Base-by-base conservation (phyloP, 2,797 vertebrate species). In the Diplodus puntazzo region DNA sequence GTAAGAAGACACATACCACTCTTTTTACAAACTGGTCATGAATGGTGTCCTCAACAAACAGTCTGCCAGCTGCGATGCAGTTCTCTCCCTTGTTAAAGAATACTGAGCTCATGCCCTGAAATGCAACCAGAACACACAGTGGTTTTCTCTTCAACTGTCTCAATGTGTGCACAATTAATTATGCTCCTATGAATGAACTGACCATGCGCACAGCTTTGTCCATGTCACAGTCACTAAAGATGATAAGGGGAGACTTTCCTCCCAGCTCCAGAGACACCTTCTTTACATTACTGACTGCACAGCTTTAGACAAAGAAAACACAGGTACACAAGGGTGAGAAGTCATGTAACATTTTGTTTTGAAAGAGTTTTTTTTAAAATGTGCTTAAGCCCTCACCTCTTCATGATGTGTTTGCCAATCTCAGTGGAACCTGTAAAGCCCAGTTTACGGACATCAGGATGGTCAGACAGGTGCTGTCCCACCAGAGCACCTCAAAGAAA, bases 1-100 rank as follows among this genome's bases (percentile, higher is more conserved):
- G 34, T 39, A 14, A 52, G 73, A 23, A 50, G 30, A 16, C 3
- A 81, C 95, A 20, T 87, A 97, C 97, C 96, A 97, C 96, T 94
- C 63, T 96, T 75, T 87, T 84, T n/a, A 98, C 87, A 81, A 96
- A 98, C 78, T 90, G 90, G 70, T 97, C 96, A 1, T 97, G 96
- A 67, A 98, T 95, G 6, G 88, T 87, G 30, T 97, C 95, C 69
- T 98, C 97, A 30, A 98, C 79, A 66, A 98, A 97, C 14, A 97
- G 94, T 52, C 97, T 90, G 2, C 97, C 97, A 0, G 97, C 97
- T 0, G 97, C 97, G 0, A 98, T 98, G 90, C 97, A 98, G 92
- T 98, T 98, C 91, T 98, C 97, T 4, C 97, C 97, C 79, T 98
- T 98, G 88, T 97, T 98, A 90, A 98, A 98, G 92, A 97, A 98